Conservation (phyloP, 2,888 invertebrate genomes). For the Drosophila paracracens region DNA sequence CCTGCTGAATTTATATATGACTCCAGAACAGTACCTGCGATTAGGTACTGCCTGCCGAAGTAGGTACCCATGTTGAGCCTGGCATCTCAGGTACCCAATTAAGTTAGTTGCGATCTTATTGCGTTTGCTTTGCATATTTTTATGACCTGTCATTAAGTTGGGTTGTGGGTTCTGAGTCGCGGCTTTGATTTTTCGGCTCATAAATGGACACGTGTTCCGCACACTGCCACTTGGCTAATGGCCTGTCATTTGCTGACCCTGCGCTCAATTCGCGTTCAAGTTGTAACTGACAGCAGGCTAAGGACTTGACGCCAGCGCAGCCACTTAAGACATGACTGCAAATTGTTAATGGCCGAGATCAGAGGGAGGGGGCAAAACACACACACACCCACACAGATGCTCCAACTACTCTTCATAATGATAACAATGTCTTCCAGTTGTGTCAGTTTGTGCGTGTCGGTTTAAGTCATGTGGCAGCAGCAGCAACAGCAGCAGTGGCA, state of each 20-base stretch:
- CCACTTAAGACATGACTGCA: slow-evolving; percentile 47
- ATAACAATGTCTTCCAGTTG: not conserved
- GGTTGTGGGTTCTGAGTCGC: slow-evolving; percentile 43
- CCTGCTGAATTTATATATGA: slow-evolving; percentile 19
- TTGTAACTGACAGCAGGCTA: slow-evolving; percentile 31
- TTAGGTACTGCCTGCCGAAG: not conserved
- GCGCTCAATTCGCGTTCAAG: slow-evolving; percentile 15
- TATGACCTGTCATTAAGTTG: slow-evolving; percentile 44
- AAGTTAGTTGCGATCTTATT: slow-evolving; percentile 17
- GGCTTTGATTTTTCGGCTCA: slow-evolving; percentile 43
- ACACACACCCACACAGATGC: not conserved
- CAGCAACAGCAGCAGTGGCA: not conserved
- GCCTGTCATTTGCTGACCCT: slow-evolving; percentile 42
- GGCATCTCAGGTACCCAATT: slow-evolving; percentile 20
- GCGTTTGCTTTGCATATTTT: slow-evolving; percentile 27
- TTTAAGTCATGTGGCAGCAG: slow-evolving; percentile 4
- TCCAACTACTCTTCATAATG: not conserved
- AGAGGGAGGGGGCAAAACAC: not conserved
- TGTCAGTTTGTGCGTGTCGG: not conserved
- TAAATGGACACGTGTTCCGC: slow-evolving; percentile 55
- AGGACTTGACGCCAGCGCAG: slow-evolving; percentile 6
- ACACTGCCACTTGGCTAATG: slow-evolving; percentile 44
- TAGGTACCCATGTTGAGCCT: not conserved
- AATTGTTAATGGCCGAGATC: slow-evolving; percentile 54
- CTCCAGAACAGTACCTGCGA: not conserved